A percentile compares a stretch with the other conserved stretches of the same genome.
Evolutionary conservation across 2,888 invertebrate genomes (phyloP).

Genomic region (Dryobotodes eremita): DNA sequence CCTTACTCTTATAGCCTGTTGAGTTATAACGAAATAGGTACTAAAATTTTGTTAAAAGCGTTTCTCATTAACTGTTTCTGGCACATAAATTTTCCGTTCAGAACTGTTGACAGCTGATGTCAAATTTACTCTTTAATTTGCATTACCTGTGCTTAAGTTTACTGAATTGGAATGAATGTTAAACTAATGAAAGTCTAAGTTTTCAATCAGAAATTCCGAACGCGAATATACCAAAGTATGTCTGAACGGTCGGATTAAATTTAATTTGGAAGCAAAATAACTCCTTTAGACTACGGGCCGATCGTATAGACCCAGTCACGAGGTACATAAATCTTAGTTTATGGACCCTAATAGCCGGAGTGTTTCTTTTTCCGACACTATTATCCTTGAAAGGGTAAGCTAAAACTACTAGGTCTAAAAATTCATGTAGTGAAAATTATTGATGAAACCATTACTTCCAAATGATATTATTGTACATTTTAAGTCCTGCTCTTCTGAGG

Average conservation of each 20-base stretch:
- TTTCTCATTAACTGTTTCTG: neutral
- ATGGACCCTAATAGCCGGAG: neutral
- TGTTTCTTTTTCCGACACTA: neutral
- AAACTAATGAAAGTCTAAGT: conserved; percentile 40
- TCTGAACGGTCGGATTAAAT: conserved; percentile 12
- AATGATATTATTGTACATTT: neutral
- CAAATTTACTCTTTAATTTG: conserved; percentile 6
- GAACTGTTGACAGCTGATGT: conserved; percentile 10
- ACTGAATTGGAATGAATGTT: conserved; percentile 20
- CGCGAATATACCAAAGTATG: conserved; percentile 15
- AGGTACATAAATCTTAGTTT: conserved; percentile 25
- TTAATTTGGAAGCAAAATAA: conserved; percentile 25
- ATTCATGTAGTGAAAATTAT: neutral
- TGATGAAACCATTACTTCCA: neutral
- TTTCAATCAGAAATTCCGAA: conserved; percentile 40
- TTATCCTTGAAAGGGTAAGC: neutral
- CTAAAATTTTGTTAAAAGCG: neutral
- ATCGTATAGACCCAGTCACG: conserved; percentile 16
- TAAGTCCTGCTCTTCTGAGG: neutral
- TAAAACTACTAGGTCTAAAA: neutral
- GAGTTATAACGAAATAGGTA: neutral
- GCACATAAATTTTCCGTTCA: conserved; percentile 6
- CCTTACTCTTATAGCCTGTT: neutral
- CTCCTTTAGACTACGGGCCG: neutral
- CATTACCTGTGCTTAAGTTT: conserved; percentile 3